Base-by-base conservation (phyloP, 2,113 vertebrate genomes). In the Odontophorus gujanensis region DNA sequence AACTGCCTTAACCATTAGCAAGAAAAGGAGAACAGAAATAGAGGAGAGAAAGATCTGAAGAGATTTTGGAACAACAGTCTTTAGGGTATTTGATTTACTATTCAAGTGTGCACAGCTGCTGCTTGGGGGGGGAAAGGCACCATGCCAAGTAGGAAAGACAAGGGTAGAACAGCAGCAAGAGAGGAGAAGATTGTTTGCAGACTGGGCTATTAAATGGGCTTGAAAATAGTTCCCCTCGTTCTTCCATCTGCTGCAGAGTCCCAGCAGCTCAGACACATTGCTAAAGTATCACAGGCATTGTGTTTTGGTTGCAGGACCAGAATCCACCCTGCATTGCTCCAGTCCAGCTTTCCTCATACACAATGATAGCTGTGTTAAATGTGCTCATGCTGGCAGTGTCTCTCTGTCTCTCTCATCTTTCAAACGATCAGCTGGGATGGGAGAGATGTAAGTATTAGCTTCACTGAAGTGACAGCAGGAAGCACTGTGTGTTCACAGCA, bases 31-130 rank as follows among this genome's bases (percentile, higher is more conserved):
- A 94, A 85, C 76, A 93, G 91, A 94, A 97, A 93, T 67, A 89
- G 92, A 79, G 72, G 57, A 90, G 58, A 61, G 75, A 77, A 91
- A 57, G 83, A 89, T 97, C 94, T 97, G 95, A 93, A 91, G 96
- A 95, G 94, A 94, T 93, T 93, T 95, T 93, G 91, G 89, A 81
- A 94, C 78, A 77, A 95, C 92, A 81, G 91, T 95, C 96, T 95
- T 93, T 76, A 94, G 94, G 92, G 97, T 93, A 92, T 96, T 97
- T 97, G 97, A 97, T 96, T 97, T 95, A 97, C 96, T 97, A 97
- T 97, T 97, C 96, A 97, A 95, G 89, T 87, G 92, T 92, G 83
- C 81, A 84, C 96, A 97, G 97, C 97, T 97, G 96, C 91, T 88
- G 87, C 93, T 83, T 2, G 77, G 91, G 66, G 89, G 88, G 53